Evolutionary conservation across 2,113 vertebrate genomes (phyloP), one percentile per base, ranked within the genome.

Genomic region (Phylloscopus trochilus): DNA sequence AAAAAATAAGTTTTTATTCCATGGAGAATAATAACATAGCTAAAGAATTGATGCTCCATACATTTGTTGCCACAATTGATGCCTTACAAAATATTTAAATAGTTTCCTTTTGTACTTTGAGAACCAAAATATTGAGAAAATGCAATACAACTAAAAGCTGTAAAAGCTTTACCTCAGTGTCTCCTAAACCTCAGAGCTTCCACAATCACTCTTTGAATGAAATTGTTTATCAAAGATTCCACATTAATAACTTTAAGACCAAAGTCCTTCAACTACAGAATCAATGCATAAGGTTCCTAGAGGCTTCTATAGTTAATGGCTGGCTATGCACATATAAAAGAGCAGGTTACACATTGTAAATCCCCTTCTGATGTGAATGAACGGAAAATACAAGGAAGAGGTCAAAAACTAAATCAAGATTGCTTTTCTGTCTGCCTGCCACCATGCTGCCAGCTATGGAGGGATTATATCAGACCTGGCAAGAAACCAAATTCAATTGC

Each of bases 221-320:
- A 92, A 92, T 11, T 87, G 73, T 95, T 93, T 95, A 79, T 74
- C 79, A 85, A 89, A 92, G 68, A 78, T 91, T 58, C 33, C 53
- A 39, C 11, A 58, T 13, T 59, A 83, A 80, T 53, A 88, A n/a
- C 31, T 75, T 92, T 67, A 87, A 92, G 94, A 97, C 51, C 81
- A 78, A 96, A 95, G 89, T 95, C 83, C 80, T 89, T n/a, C 75
- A 82, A 11, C 87, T 84, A 69, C 66, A 84, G 39, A 87, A 70
- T 35, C 27, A 41, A 31, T 17, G 66, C 9, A 58, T 3, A 33
- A 86, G 13, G 51, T 85, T 89, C 89, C 77, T 63, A 81, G 76
- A 73, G 77, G n/a, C 58, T 94, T 56, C 62, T 46, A 64, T 51
- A 82, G 74, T 58, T 87, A 83, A 91, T 22, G 49, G 20, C 56